Conservation (phyloP, 1,140 invertebrate genomes). For the Drosophila auraria region DNA sequence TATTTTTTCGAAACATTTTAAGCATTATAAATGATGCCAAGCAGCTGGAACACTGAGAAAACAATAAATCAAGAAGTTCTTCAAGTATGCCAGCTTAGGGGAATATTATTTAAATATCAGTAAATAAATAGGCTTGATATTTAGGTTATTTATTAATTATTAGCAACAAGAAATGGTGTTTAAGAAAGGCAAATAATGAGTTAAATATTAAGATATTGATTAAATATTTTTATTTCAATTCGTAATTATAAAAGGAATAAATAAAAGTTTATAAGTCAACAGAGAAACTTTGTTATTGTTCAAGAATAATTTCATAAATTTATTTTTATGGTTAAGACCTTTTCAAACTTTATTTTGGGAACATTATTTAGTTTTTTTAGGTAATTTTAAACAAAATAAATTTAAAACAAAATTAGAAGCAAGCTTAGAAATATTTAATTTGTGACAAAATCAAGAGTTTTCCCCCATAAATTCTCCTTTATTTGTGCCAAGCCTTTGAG, state of each 20-base stretch:
- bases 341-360: too few species aligned
- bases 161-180: not conserved
- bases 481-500: too few species aligned
- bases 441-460: not conserved
- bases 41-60: not conserved
- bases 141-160: not conserved
- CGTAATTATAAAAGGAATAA: too few species aligned
- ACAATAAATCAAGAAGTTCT: conserved; percentile 5
- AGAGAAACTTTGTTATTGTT: too few species aligned
- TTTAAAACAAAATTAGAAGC: too few species aligned
- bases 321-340: too few species aligned
- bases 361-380: too few species aligned
- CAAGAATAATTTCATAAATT: too few species aligned
- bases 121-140: not conserved
- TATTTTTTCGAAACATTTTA: conserved; percentile 9
- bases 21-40: conserved; percentile 40
- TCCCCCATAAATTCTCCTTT: not conserved
- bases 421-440: not conserved
- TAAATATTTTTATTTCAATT: too few species aligned
- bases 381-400: too few species aligned
- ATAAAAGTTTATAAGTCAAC: too few species aligned
- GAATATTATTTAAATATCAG: not conserved
- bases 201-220: too few species aligned
- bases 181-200: not conserved
- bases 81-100: not conserved